These are phyloP conservation scores for Saturnia pavonia DNA, from an alignment of 2,888 invertebrate genomes.

Conservation along the genomic window DNA sequence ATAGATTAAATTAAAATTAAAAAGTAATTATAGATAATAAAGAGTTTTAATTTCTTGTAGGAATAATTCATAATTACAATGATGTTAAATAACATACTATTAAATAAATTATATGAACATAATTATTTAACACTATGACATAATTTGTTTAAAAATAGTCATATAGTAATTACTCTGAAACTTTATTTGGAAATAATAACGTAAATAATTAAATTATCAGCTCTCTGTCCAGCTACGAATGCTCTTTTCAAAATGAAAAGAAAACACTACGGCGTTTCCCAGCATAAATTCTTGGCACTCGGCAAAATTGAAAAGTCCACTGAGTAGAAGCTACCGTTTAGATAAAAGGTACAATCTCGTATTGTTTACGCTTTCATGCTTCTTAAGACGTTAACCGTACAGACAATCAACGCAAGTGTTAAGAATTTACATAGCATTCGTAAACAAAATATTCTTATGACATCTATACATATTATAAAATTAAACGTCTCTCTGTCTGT, in stretches of 20 bases:
- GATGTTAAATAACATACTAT: too few relatives aligned
- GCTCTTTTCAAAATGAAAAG: slow-evolving; percentile 73
- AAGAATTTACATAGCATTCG: not conserved
- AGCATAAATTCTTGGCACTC: slow-evolving; percentile 71
- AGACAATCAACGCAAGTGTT: slow-evolving; percentile 25
- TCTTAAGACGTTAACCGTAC: slow-evolving; percentile 53
- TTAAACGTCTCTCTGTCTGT: too few relatives aligned
- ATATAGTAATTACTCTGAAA: not conserved
- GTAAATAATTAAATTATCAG: slow-evolving; percentile 25
- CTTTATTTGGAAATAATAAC: not conserved
- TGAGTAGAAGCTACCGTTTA: slow-evolving; percentile 62
- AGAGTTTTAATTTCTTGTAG: too few relatives aligned
- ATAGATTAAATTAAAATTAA: too few relatives aligned
- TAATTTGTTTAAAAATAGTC: too few relatives aligned
- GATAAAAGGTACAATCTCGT: slow-evolving; percentile 64
- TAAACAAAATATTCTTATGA: not conserved
- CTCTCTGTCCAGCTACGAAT: slow-evolving; percentile 44
- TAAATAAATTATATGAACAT: too few relatives aligned
- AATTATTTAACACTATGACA: too few relatives aligned
- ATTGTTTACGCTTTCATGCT: slow-evolving; percentile 67
- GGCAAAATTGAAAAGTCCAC: slow-evolving; percentile 77
- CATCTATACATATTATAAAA: too few relatives aligned
- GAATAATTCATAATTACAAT: too few relatives aligned
- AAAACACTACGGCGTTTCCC: slow-evolving; percentile 62
- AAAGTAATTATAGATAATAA: too few relatives aligned